Percentiles rank a stretch among this genome's conserved stretches.
These are phyloP conservation scores for Palloptera scutellata DNA, from an alignment of 2,888 invertebrate genomes.

Conservation along the genomic window DNA sequence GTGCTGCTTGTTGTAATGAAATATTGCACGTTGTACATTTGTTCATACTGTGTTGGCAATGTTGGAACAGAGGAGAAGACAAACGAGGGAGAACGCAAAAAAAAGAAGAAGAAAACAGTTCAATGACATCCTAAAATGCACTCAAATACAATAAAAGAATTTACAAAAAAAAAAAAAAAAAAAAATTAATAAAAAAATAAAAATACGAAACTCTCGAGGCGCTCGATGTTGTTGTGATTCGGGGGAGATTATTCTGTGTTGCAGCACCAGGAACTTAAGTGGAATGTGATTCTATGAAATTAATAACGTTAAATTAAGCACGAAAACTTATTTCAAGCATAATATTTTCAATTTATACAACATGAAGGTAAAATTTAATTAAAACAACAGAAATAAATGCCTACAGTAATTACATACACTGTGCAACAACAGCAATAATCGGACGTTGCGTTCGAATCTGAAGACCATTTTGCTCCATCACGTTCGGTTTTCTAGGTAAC, in stretches of 20 bases:
- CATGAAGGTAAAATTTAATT: too few relatives aligned
- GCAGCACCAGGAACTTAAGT: not conserved
- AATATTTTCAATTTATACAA: too few relatives aligned
- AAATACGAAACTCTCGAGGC: not conserved
- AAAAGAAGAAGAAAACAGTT: not conserved
- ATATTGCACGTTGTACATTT: not conserved
- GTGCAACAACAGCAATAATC: too few relatives aligned
- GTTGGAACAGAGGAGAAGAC: not conserved
- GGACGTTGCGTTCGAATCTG: too few relatives aligned
- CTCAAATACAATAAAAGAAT: too few relatives aligned
- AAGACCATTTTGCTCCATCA: too few relatives aligned
- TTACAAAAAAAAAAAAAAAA: not conserved
- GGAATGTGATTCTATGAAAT: constrained; percentile 29
- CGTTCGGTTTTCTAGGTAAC: too few relatives aligned
- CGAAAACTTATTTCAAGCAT: constrained; percentile 37
- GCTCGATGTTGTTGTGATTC: not conserved
- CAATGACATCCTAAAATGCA: constrained; percentile 3
- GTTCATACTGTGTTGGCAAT: not conserved
- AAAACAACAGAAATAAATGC: too few relatives aligned
- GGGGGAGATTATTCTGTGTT: constrained; percentile 13
- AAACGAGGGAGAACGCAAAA: not conserved
- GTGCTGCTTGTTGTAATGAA: not conserved
- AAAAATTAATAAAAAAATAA: constrained; percentile 16
- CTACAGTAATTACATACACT: too few relatives aligned
- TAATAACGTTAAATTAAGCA: constrained; percentile 46